Evolutionary conservation across 2,113 vertebrate species (phyloP), one percentile per base, ranked within the genome.

Genomic region (Syngnathus scovelli): DNA sequence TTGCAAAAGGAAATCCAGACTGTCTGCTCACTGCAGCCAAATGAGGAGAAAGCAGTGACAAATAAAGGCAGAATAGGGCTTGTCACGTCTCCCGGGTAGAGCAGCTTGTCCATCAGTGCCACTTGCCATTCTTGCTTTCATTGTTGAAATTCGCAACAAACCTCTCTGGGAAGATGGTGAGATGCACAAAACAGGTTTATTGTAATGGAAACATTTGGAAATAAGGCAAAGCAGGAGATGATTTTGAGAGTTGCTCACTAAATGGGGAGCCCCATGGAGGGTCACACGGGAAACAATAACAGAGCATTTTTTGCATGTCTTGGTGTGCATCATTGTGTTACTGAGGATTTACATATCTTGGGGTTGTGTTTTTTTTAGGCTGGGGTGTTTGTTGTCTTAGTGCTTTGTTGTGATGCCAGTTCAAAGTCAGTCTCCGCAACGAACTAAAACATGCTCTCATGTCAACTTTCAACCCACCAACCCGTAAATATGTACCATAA

Each of bases 381-480:
- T 68, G 66, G 51, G 6, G 58, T 76, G 85, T 71, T 51, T 79
- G 78, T 72, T 83, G 68, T 78, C 67, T 70, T 33, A 36, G 51
- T 49, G 71, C 72, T 71, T 46, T 33, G 59, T 10, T 39, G 37
- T 61, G 59, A 61, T 58, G 76, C 67, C 71, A 67, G 73, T 77
- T 85, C 77, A 85, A 78, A 81, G 61, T 70, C 73, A 27, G 21
- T 54, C 54, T 56, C 11, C 6, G 13, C 19, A 56, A 71, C 68
- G 33, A 33, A 64, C 52, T 66, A 54, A 67, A 52, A 68, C 65
- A 58, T 2, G 33, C 43, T 84, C 69, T 43, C 72, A 80, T 41
- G 56, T 72, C 52, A 68, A 36, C 82, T 87, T 88, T 88, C 71
- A 56, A 61, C n/a, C 48, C 52, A 61, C 70, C 58, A 49, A 0